Evolutionary conservation across 2,113 vertebrate species (phyloP), one percentile per base, ranked within the genome.

Genomic region (Lepisosteus oculatus): DNA sequence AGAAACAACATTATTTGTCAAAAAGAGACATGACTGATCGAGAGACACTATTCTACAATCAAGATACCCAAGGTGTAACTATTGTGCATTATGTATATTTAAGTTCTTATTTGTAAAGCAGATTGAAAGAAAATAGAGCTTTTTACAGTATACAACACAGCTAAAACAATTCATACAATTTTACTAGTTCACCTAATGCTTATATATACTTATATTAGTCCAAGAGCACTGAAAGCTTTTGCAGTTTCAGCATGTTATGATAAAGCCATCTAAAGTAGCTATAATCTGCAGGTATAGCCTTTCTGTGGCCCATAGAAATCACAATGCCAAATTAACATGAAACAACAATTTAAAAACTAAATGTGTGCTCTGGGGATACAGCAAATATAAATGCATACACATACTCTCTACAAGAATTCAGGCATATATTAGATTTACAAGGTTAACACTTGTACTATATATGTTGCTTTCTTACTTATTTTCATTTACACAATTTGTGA

Each of bases 21-120:
- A 55, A 67, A 67, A 12, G 55, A 67, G 47, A 55, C 65, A 6
- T 12, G 54, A 42, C 61, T 61, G 42, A 56, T 47, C 54, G 54
- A 15, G 55, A 71, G 54, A 65, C 66, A 74, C 67, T 55, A 62
- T 15, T 70, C 62, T 42, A 29, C 3, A 43, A 29, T 7, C 17
- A 11, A 65, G 29, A 65, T 6, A 43, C 5, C 47, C 4, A 15
- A 3, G 68, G 29, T 13, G 41, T 7, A 54, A 51, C 57, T 69
- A 43, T 43, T 56, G 1, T 14, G 17, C 55, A 69, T 70, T 65
- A 56, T 57, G 11, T 65, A 41, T 42, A 7, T 29, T n/a, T 59
- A 59, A n/a, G 14, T 59, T n/a, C n/a, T 13, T 59, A 59, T 59
- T 14, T 59, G 4, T 2, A 59, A 11, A 59, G 4, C 11, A 11